Percentiles rank a stretch among this genome's conserved stretches.
Conservation (phyloP, 2,797 vertebrate genomes). For the Arctocebus calabarensis region DNA sequence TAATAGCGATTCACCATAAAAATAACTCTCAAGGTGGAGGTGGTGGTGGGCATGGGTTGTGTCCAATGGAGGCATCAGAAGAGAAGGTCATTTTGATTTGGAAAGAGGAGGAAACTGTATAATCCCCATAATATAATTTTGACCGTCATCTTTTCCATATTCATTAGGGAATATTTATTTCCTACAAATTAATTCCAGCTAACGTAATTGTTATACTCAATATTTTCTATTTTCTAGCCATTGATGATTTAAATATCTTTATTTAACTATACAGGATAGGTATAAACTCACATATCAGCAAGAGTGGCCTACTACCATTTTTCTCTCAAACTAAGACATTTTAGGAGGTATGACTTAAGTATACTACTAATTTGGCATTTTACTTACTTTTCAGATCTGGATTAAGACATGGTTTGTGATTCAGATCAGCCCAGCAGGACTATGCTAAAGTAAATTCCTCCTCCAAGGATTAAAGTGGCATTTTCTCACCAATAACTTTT, state of each 20-base stretch:
- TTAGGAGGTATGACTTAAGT: conserved; percentile 37
- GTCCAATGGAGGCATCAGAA: background rate
- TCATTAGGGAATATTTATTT: background rate
- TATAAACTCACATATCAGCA: background rate
- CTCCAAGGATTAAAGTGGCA: background rate
- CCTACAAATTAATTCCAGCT: background rate
- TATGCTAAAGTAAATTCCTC: background rate
- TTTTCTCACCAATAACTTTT: background rate
- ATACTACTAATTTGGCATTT: background rate
- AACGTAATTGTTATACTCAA: background rate
- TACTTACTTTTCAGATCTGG: background rate
- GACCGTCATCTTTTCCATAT: background rate
- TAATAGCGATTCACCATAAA: background rate
- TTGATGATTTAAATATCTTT: background rate
- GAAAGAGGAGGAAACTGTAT: background rate
- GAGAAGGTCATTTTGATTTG: background rate
- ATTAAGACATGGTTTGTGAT: background rate
- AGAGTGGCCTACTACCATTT: background rate
- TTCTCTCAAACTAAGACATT: conserved; percentile 24
- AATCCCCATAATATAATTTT: background rate
- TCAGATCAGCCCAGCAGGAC: background rate
- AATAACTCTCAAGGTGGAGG: background rate
- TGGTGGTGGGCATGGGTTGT: background rate
- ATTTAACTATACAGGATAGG: background rate
- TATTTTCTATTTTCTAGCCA: conserved; percentile 37